Conservation (phyloP, 35 echinoderm and acorn worm species). For the Antedon bifida region DNA sequence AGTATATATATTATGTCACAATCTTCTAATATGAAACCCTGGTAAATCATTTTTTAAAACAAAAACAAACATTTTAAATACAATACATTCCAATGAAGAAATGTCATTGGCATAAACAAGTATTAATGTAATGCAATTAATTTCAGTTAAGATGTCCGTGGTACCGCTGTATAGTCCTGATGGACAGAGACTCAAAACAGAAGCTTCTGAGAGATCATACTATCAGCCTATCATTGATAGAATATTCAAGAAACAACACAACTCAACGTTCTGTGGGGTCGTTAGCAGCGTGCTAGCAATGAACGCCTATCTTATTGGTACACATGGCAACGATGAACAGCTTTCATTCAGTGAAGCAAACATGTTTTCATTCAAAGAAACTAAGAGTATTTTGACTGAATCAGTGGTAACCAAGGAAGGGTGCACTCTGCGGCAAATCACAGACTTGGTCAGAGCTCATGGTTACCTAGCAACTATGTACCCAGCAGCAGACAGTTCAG, state of each 20-base stretch:
- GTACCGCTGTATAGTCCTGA: neutral
- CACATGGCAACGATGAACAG: neutral
- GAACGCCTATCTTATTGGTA: constrained; percentile 41
- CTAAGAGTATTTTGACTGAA: constrained; percentile 18
- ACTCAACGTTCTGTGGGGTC: constrained; percentile 54
- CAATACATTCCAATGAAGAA: too few relatives aligned
- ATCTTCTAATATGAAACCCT: too few relatives aligned
- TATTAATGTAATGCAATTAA: neutral
- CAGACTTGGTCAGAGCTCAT: constrained; percentile 15
- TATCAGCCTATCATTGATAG: constrained; percentile 25
- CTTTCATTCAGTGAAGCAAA: constrained; percentile 29
- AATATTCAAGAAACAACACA: constrained; percentile 49
- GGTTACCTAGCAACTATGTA: constrained; percentile 1
- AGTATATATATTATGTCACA: too few relatives aligned
- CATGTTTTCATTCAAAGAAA: constrained; percentile 47
- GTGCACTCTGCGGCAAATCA: constrained; percentile 26
- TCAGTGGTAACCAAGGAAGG: constrained; percentile 5
- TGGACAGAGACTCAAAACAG: neutral
- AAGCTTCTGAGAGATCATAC: neutral
- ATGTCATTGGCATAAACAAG: too few relatives aligned
- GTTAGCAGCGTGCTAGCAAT: constrained; percentile 40
- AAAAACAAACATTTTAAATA: too few relatives aligned
- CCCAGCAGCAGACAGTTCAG: constrained; percentile 19
- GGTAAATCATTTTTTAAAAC: too few relatives aligned
- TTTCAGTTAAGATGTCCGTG: neutral